Percentiles rank a stretch among this genome's conserved stretches.
phyloP scores from a whole-genome alignment of 1,140 invertebrate species.

The Zaprionus lachaisei region DNA sequence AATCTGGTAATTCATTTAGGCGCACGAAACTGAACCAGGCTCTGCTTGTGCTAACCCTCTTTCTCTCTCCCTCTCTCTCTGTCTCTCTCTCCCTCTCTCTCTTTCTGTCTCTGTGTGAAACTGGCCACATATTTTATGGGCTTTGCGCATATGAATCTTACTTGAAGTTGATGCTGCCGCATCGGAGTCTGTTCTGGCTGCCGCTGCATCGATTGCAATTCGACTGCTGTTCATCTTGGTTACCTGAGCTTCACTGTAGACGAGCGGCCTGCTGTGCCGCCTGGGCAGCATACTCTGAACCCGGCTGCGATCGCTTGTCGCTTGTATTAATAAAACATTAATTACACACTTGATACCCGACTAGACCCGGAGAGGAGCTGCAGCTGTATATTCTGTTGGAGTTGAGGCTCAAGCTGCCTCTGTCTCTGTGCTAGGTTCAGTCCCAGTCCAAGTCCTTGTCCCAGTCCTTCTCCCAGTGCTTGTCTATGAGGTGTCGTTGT shows the following conservation, averaged over 20 bases:
- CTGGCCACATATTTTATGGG: slow-evolving; percentile 73
- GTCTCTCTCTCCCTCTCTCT: background rate
- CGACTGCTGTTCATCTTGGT: slow-evolving; percentile 84
- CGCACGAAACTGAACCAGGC: slow-evolving; percentile 72
- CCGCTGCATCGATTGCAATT: slow-evolving; percentile 81
- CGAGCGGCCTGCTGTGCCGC: background rate
- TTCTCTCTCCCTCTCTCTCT: background rate
- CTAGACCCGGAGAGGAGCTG: background rate
- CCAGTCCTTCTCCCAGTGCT: slow-evolving; percentile 11
- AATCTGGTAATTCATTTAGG: slow-evolving; percentile 84
- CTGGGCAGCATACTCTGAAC: slow-evolving; percentile 1
- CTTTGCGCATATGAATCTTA: slow-evolving; percentile 82
- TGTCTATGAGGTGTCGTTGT: slow-evolving; percentile 79
- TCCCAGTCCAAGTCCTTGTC: background rate
- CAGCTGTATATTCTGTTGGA: background rate
- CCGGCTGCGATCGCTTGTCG: slow-evolving; percentile 81
- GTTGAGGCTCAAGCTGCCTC: slow-evolving; percentile 1
- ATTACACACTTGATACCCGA: slow-evolving; percentile 82
- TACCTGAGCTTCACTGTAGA: slow-evolving; percentile 54
- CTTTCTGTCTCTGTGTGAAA: background rate
- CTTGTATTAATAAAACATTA: slow-evolving; percentile 84
- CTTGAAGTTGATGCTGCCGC: slow-evolving; percentile 30
- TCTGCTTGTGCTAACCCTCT: slow-evolving; percentile 1
- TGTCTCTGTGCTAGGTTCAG: background rate
- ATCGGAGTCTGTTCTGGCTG: background rate